phyloP scores from a whole-genome alignment of 2,113 vertebrate genomes.

The Oryzias melastigma region DNA sequence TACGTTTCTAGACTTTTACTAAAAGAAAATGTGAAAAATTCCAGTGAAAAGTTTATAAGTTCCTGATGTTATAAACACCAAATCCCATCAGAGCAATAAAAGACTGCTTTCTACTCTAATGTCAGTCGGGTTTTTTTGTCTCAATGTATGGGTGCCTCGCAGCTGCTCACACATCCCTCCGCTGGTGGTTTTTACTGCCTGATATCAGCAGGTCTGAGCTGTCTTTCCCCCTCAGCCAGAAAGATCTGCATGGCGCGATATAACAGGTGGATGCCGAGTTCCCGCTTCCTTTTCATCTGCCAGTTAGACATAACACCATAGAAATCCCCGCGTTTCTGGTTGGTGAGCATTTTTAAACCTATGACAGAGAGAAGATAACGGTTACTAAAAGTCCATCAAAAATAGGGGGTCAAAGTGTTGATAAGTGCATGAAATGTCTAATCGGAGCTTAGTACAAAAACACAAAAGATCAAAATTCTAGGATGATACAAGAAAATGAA shows the following conservation, averaged over 20 bases:
- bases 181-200: conserved; percentile 58
- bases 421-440: too few species aligned
- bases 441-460: too few species aligned
- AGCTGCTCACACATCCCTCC: conserved; percentile 1
- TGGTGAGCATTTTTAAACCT: conserved; percentile 88
- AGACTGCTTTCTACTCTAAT: background rate
- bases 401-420: too few species aligned
- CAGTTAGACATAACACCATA: conserved; percentile 83
- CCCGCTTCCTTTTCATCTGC: conserved; percentile 69
- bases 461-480: too few species aligned
- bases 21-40: background rate
- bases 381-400: background rate
- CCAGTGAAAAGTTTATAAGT: background rate
- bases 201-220: conserved; percentile 85
- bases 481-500: too few species aligned
- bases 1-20: too few species aligned
- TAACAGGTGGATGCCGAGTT: conserved; percentile 84
- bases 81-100: background rate
- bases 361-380: conserved; percentile 4
- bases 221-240: conserved; percentile 87
- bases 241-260: conserved; percentile 86
- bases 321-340: conserved; percentile 86
- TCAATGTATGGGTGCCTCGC: background rate
- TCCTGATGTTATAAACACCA: background rate
- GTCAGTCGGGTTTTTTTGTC: conserved; percentile 28